Base-by-base conservation (phyloP, 2,888 invertebrate genomes). In the Cistogaster globosa region DNA sequence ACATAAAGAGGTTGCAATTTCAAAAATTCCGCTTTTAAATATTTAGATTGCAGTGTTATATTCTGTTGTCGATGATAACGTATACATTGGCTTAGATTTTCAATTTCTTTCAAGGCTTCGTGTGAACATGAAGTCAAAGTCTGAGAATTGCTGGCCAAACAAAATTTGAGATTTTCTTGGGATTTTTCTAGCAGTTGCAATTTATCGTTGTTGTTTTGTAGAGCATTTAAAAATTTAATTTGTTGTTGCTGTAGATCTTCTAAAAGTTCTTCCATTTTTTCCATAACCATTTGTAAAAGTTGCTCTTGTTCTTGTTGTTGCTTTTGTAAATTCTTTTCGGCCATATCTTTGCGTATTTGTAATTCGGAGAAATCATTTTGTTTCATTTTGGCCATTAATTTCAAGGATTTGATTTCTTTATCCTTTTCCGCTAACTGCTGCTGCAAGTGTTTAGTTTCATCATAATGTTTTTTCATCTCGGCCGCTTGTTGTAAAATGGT, bases 161-260 rank as follows among this genome's bases (percentile, higher is more conserved):
- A 93, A 88, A 97, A 96, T 88, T 98, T 98, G 84, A 98, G 95
- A 83, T 98, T 93, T 83, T 97, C 96, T 12, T 97, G 96, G 45
- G 96, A 95, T 91, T 98, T 95, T 92, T 99, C 98, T 86, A 98
- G 91, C 0, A 96, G 96, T 90, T 97, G 97, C 75, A 99, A 97
- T 91, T 99, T 99, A 8, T 96, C 96, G 91, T 98, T 98, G 22
- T 99, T 93, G 86, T 97, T 97, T 90, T 98, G 98, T 94, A 99
- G 95, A 0, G 98, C 97, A 90, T 98, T 97, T 90, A 98, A 98
- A 92, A 97, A 97, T 91, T 98, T 98, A 92, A 97, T 97, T 92
- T 98, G 97, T 91, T 97, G 98, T 90, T 97, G 95, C 88, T 90
- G 91, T 93, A 98, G 94, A 67, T 95, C 95, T 0, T 97, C 95